phyloP scores from a whole-genome alignment of 1,140 invertebrate genomes.

The Drosophila persimilis region DNA sequence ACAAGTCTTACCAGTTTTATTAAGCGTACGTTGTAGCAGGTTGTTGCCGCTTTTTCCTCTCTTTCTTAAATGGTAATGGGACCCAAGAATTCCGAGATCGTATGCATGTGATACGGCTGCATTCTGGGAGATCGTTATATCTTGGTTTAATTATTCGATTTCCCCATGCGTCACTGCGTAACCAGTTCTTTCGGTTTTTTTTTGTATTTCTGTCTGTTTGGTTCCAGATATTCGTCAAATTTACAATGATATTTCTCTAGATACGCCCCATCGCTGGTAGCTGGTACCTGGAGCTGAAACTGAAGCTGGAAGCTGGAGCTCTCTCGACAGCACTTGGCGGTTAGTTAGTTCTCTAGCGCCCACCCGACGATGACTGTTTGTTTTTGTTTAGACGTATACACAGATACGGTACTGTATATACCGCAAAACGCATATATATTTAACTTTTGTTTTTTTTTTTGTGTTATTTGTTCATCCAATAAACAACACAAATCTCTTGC shows the following conservation, averaged over 20 bases:
- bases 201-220: neutral
- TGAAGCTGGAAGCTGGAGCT: neutral
- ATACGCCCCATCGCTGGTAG: constrained; percentile 3
- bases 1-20: no score
- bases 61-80: no score
- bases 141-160: constrained; percentile 14
- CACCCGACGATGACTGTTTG: constrained; percentile 56
- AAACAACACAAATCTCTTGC: constrained; percentile 48
- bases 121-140: no score
- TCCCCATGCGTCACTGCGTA: constrained; percentile 35
- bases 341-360: constrained; percentile 11
- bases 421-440: neutral
- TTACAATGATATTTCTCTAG: constrained; percentile 32
- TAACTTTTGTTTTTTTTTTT: constrained; percentile 18
- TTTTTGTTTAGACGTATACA: constrained; percentile 45
- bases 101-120: no score
- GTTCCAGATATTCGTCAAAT: constrained; percentile 49
- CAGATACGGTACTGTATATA: constrained; percentile 7
- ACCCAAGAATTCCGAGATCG: no score
- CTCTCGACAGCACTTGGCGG: constrained; percentile 1
- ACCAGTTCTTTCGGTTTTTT: constrained; percentile 38
- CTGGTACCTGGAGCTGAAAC: neutral
- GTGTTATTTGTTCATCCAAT: constrained; percentile 51
- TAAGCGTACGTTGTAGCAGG: no score
- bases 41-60: no score